Base-by-base conservation (phyloP, 2,113 vertebrate genomes). In the Strix aluco region DNA sequence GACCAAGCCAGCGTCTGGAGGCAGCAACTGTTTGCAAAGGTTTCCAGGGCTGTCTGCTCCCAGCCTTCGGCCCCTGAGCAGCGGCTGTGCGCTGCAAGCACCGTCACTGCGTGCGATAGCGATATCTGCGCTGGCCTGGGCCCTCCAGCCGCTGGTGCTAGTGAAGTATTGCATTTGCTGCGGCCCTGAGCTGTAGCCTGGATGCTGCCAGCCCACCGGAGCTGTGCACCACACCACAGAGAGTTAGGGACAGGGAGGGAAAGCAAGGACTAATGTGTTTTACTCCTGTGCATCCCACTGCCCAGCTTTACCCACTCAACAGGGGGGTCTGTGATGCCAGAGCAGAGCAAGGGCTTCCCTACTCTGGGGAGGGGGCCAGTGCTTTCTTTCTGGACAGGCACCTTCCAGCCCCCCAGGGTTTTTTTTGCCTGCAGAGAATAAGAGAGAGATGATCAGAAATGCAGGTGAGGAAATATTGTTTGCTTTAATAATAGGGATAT, bases 61-160 rank as follows among this genome's bases (percentile, higher is more conserved):
- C 57, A 59, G 54, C 26, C 23, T 77, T 81, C 62, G 29, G 21
- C 21, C 10, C 22, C 30, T 26, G 8, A 71, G 73, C 67, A 59
- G 51, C 1, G 1, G 21, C 73, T 19, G 12, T 8, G 51, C 21
- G 1, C 34, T 52, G n/a, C 38, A 26, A 26, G 20, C 32, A 15
- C 32, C 3, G 1, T 14, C 0, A 0, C 57, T 36, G 26, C 3
- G n/a, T 36, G 62, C 12, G 40, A 40, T 4, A 42, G 13, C 13
- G 2, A 21, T 46, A 26, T 25, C 34, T 3, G 1, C 0, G 0
- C 47, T 44, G 49, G 19, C 79, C 63, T 34, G 46, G 79, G 25
- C 55, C 85, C n/a, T 30, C 32, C 73, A 57, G 84, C 27, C 2
- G 0, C 85, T 15, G 36, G 2, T 42, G 55, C 42, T 78, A 34